A percentile compares a stretch with the other conserved stretches of the same genome.
phyloP scores from a whole-genome alignment of 2,797 vertebrate species.

The Eulemur mongoz region DNA sequence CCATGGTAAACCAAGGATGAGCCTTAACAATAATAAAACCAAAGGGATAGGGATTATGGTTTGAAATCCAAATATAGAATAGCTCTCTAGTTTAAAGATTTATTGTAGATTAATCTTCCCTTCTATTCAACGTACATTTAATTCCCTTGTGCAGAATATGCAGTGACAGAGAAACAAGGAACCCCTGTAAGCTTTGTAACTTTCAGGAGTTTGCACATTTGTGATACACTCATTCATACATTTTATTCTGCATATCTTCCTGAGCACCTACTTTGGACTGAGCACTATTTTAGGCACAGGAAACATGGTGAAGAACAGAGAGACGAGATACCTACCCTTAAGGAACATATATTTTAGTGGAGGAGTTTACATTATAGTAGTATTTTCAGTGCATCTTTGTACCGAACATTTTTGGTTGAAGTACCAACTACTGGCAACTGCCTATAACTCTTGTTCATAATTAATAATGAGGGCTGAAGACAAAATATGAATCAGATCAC shows the following conservation, averaged over 20 bases:
- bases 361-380: background rate
- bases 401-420: background rate
- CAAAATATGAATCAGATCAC: slow-evolving; percentile 15
- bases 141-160: background rate
- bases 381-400: background rate
- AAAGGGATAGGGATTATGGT: background rate
- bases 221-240: background rate
- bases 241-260: background rate
- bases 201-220: background rate
- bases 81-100: background rate
- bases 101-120: background rate
- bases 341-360: background rate
- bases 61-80: slow-evolving; percentile 47
- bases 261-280: background rate
- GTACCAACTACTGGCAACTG: background rate
- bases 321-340: background rate
- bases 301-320: background rate
- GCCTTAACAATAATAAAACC: slow-evolving; percentile 4
- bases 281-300: background rate
- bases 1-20: background rate
- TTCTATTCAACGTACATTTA: background rate
- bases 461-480: background rate
- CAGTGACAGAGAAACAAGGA: background rate
- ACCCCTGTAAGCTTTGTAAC: background rate
- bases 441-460: background rate